Evolutionary conservation across 1,140 invertebrate species (phyloP).

Genomic region (Eubasilissa regina): DNA sequence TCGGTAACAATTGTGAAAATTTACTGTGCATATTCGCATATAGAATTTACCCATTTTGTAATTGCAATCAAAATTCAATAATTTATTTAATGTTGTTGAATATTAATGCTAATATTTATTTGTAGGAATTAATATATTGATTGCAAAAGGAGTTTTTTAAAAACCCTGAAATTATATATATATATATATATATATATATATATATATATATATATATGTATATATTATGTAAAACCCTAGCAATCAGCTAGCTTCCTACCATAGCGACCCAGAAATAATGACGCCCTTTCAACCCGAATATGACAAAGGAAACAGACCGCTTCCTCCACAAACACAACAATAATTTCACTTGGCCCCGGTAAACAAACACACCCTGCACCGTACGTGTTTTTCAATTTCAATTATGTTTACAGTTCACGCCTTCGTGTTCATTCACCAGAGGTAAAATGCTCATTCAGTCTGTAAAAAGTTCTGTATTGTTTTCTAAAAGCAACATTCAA

Average conservation of each 20-base stretch:
- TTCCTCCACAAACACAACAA: slow-evolving; percentile 56
- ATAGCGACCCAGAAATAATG: slow-evolving; percentile 37
- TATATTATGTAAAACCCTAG: no score
- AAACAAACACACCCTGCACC: slow-evolving; percentile 53
- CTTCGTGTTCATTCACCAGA: slow-evolving; percentile 44
- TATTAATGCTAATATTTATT: no score
- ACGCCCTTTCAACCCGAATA: slow-evolving; percentile 39
- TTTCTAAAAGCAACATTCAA: slow-evolving; percentile 56
- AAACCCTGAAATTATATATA: no score
- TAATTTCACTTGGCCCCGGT: slow-evolving; percentile 38
- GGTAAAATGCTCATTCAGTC: slow-evolving; percentile 28
- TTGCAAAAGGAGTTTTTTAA: no score
- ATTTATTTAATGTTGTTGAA: no score
- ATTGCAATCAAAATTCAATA: no score
- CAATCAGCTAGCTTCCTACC: not conserved
- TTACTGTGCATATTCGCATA: no score
- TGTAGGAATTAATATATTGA: no score
- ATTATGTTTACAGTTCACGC: slow-evolving; percentile 57
- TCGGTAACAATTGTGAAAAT: no score
- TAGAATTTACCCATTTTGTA: no score
- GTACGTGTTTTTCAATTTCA: slow-evolving; percentile 58
- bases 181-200: no score
- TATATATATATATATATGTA: no score
- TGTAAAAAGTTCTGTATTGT: slow-evolving; percentile 48
- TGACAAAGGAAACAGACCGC: slow-evolving; percentile 56